phyloP scores from a whole-genome alignment of 2,888 invertebrate species.

The Eutolmus rufibarbis region DNA sequence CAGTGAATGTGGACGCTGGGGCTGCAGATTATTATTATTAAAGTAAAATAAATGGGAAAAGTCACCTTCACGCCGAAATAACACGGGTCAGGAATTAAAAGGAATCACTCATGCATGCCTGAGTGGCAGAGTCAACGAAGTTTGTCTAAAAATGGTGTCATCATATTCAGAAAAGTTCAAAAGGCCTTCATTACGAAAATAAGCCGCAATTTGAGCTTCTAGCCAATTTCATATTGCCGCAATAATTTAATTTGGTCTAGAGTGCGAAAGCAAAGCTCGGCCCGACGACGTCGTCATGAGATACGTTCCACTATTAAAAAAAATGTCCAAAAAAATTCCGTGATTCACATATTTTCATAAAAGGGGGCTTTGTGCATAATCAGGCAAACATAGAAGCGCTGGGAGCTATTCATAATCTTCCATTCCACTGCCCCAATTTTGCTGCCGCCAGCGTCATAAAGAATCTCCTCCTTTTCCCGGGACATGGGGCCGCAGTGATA shows the following conservation, averaged over 20 bases:
- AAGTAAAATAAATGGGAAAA: background rate
- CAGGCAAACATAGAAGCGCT: background rate
- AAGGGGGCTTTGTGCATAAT: background rate
- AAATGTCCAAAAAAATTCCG: background rate
- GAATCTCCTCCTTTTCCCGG: background rate
- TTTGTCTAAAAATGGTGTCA: background rate
- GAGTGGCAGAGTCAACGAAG: background rate
- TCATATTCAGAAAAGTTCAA: background rate
- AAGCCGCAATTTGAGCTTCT: background rate
- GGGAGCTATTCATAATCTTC: constrained; percentile 6
- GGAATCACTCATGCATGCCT: background rate
- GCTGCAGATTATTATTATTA: background rate
- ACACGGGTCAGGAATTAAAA: background rate
- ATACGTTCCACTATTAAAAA: background rate
- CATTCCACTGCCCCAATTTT: constrained; percentile 5
- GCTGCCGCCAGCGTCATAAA: background rate
- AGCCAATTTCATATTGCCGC: background rate
- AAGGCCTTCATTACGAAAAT: background rate
- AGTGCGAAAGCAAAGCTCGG: background rate
- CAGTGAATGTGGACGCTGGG: background rate
- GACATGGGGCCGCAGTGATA: background rate
- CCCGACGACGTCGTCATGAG: background rate
- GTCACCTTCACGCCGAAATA: background rate
- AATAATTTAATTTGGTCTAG: background rate
- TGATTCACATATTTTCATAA: background rate